phyloP scores from a whole-genome alignment of 2,888 invertebrate species.

The Argynnis bischoffii region DNA sequence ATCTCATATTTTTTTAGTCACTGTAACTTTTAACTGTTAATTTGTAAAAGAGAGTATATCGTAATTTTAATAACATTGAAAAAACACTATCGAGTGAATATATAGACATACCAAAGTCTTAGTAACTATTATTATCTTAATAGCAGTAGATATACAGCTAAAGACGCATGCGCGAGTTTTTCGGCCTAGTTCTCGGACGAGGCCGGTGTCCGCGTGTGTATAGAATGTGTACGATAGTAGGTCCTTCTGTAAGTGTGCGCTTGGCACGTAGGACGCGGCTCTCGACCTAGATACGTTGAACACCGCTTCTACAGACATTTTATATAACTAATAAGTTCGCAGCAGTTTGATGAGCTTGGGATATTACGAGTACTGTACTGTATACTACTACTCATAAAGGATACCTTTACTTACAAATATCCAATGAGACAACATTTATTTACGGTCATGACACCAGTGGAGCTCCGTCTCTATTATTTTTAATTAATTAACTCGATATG shows the following conservation, averaged over 20 bases:
- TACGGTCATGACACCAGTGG: too few relatives aligned
- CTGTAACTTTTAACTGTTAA: too few relatives aligned
- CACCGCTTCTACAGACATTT: conserved; percentile 42
- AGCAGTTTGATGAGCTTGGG: conserved; percentile 15
- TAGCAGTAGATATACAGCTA: conserved; percentile 40
- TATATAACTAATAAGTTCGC: conserved; percentile 40
- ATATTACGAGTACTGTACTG: conserved; percentile 1
- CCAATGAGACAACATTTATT: too few relatives aligned
- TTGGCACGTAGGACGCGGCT: conserved; percentile 61
- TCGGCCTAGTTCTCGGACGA: conserved; percentile 65
- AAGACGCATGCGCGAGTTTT: conserved; percentile 65
- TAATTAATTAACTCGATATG: too few relatives aligned
- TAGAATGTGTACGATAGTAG: conserved; percentile 41
- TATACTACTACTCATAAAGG: neutral
- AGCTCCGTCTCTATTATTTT: too few relatives aligned
- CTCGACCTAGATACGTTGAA: conserved; percentile 61
- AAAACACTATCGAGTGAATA: neutral
- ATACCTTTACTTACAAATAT: neutral
- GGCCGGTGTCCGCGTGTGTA: conserved; percentile 47
- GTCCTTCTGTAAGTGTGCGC: conserved; percentile 52
- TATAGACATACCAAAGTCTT: conserved; percentile 4
- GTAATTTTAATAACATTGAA: neutral
- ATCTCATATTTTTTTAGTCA: too few relatives aligned
- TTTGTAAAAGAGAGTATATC: too few relatives aligned
- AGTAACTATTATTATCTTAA: conserved; percentile 30